phyloP scores from a whole-genome alignment of 2,797 vertebrate genomes.

The Poecilia gillii region DNA sequence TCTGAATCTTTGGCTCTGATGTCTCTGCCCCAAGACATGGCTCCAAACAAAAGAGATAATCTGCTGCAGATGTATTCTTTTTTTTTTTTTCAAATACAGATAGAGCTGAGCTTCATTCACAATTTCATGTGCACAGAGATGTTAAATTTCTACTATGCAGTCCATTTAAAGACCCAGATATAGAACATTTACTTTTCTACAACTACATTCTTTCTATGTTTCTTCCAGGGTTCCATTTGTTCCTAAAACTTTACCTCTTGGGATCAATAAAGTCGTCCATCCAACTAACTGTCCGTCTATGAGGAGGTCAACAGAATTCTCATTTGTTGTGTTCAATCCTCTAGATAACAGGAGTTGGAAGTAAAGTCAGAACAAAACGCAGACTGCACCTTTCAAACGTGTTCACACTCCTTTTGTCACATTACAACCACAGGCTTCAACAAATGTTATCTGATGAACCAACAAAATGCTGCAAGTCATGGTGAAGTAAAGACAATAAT shows the following conservation, averaged over 20 bases:
- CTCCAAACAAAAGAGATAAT: neutral
- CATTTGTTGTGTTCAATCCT: neutral
- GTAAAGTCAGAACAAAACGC: neutral
- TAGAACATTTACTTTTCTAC: neutral
- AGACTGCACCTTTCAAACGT: neutral
- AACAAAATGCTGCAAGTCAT: neutral
- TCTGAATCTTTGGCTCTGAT: neutral
- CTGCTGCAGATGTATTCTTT: neutral
- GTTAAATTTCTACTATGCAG: neutral
- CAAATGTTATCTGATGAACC: neutral
- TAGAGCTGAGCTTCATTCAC: neutral
- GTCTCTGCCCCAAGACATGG: neutral
- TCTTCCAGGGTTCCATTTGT: neutral
- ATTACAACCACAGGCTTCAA: neutral
- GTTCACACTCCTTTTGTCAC: neutral
- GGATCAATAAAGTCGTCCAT: neutral
- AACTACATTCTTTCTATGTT: neutral
- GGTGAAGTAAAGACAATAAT: neutral
- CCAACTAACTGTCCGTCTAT: neutral
- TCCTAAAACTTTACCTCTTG: neutral
- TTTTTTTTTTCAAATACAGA: neutral
- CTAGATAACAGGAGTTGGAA: neutral
- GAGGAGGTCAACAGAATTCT: neutral
- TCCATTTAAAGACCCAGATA: neutral
- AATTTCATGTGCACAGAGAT: neutral